Conservation (phyloP, 1,140 invertebrate genomes). For the Hesperophylax magnus region DNA sequence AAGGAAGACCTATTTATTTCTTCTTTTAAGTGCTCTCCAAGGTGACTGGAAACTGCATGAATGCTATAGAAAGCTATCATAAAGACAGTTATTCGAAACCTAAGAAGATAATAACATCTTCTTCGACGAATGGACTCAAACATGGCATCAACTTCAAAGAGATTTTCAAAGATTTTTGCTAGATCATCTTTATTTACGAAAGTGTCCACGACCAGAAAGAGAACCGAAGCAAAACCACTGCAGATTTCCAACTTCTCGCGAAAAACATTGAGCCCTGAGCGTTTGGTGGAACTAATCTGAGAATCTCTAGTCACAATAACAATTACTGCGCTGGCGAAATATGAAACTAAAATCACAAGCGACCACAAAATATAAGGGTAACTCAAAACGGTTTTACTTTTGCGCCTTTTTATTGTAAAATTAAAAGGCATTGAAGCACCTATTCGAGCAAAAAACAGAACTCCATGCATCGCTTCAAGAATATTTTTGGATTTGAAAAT, state of each 20-base stretch:
- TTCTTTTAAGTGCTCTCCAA: not conserved
- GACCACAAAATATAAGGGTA: not conserved
- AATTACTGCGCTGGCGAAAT: not conserved
- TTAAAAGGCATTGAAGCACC: not conserved
- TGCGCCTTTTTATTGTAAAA: not conserved
- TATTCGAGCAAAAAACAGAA: not conserved
- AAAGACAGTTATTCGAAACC: not conserved
- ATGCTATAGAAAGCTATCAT: not conserved
- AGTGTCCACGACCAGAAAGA: not conserved
- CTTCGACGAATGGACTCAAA: not conserved
- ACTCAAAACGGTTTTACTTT: not conserved
- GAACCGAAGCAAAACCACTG: not conserved
- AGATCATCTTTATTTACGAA: conserved; percentile 4
- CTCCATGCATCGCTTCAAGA: not conserved
- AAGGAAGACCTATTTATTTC: not conserved
- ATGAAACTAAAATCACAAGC: not conserved
- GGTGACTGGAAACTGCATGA: not conserved
- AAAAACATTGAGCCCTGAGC: not conserved
- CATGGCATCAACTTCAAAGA: not conserved
- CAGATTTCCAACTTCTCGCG: not conserved
- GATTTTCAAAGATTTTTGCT: not conserved
- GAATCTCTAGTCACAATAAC: not conserved
- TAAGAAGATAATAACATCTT: not conserved
- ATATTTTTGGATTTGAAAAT: conserved; percentile 8
- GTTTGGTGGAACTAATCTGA: not conserved